phyloP scores from a whole-genome alignment of 2,113 vertebrate genomes.

The Strix aluco region DNA sequence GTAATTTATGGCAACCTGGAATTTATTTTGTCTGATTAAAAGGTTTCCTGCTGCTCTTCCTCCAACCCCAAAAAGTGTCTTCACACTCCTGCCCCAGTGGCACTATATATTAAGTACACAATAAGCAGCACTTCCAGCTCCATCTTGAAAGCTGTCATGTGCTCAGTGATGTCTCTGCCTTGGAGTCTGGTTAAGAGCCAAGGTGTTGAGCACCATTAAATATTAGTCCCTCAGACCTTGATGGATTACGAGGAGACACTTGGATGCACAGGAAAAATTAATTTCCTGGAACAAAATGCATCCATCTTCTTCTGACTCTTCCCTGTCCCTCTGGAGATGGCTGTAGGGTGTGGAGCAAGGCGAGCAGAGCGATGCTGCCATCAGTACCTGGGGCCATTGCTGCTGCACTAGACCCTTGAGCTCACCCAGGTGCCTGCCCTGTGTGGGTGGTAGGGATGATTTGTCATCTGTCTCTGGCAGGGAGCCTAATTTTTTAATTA shows the following conservation, averaged over 20 bases:
- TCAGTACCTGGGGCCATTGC: not conserved
- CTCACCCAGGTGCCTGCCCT: not conserved
- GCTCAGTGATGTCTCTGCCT: not conserved
- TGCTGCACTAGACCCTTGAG: not conserved
- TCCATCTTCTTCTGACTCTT: not conserved
- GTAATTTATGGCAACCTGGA: slow-evolving; percentile 47
- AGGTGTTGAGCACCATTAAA: not conserved
- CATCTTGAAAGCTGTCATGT: not conserved
- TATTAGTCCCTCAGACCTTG: not conserved
- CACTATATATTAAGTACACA: not conserved
- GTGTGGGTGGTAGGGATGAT: not conserved
- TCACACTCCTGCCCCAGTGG: not conserved
- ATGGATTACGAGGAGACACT: not conserved
- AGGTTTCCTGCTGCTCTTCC: slow-evolving; percentile 27
- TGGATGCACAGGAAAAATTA: slow-evolving; percentile 7
- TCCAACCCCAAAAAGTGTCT: slow-evolving; percentile 23
- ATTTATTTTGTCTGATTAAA: slow-evolving; percentile 47
- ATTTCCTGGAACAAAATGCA: slow-evolving; percentile 19
- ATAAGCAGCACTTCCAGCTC: not conserved
- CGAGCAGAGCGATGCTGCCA: accelerated
- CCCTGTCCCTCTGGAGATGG: not conserved
- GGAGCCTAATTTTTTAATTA: slow-evolving; percentile 37
- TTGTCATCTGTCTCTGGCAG: slow-evolving; percentile 8
- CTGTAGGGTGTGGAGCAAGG: not conserved
- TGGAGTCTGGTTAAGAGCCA: not conserved